Evolutionary conservation across 2,113 vertebrate genomes (phyloP).

Genomic region (Otocyon megalotis): DNA sequence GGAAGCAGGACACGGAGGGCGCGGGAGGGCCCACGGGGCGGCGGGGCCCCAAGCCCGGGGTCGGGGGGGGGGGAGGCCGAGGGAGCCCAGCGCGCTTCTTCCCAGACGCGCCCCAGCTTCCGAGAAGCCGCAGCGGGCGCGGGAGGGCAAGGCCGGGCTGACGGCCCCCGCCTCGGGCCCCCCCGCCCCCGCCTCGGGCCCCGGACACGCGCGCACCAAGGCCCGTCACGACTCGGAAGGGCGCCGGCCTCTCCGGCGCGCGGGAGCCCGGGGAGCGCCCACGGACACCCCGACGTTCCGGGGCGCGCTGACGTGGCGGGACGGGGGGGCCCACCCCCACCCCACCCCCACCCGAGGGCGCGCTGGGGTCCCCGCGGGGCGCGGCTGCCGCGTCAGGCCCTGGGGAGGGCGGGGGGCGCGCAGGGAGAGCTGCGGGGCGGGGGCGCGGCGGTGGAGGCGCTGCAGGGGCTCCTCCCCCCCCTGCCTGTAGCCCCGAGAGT

Average conservation of each 20-base stretch:
- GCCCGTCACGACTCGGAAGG: conserved; percentile 63
- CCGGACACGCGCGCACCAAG: background rate
- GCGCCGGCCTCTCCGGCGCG: background rate
- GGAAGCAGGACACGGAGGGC: too few species aligned
- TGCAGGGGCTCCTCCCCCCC: too few species aligned
- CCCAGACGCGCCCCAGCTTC: background rate
- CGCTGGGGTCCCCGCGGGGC: conserved; percentile 20
- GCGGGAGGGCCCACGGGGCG: too few species aligned
- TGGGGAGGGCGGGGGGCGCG: conserved; percentile 45
- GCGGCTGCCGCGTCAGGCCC: background rate
- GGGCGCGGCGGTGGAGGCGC: background rate
- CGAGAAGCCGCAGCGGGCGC: background rate
- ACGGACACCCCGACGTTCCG: background rate
- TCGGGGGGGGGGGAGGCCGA: too few species aligned
- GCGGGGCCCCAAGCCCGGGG: too few species aligned
- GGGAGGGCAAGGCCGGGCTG: background rate
- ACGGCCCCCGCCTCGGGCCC: background rate
- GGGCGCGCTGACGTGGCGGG: background rate
- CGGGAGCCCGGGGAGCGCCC: background rate
- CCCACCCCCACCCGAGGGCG: background rate
- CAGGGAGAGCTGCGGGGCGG: background rate
- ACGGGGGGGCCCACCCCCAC: too few species aligned
- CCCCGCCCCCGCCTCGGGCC: background rate
- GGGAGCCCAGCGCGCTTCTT: background rate
- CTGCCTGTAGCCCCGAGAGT: background rate